Base-by-base conservation (phyloP, 2,113 vertebrate genomes). In the Sander lucioperca region DNA sequence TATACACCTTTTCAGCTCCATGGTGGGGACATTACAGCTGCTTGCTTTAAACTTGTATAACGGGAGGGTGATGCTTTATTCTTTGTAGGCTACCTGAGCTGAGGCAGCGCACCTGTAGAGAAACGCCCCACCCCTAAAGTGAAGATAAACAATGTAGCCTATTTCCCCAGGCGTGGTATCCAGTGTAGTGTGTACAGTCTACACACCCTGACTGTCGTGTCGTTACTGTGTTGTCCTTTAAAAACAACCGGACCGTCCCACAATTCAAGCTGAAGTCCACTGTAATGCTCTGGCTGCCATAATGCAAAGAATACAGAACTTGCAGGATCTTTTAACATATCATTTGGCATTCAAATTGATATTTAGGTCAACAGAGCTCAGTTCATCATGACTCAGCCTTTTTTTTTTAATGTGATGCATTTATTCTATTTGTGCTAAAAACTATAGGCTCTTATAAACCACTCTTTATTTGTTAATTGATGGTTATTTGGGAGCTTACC, bases 61-160 rank as follows among this genome's bases (percentile, higher is more conserved):
- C 83, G 86, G 84, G 83, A 75, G 58, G 76, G 82, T 54, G 39
- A 43, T 74, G 85, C 80, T 71, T 51, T 65, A 62, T 65, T 33
- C 69, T 51, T 0, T 72, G 33, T 18, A 11, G 39, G 39, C 39
- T 43, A 82, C 74, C 78, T 77, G 86, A 50, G 54, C 59, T 6
- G 65, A 67, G 62, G 61, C 74, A 25, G 75, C 74, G 80, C 83
- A 89, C 90, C 90, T 89, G 86, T 0, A 25, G 27, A 21, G 76
- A 30, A 4, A 63, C 83, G 82, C 88, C 80, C 68, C 87, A 5
- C 75, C 78, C 30, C 19, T 3, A n/a, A 19, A 9, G 57, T 6
- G 19, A 23, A 64, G 23, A 47, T 19, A 62, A 85, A 85, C 77
- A 82, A 13, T 23, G 27, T 7, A 11, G 2, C 39, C 39, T 43